phyloP scores from a whole-genome alignment of 2,888 invertebrate species.

The Xestia ashworthii region DNA sequence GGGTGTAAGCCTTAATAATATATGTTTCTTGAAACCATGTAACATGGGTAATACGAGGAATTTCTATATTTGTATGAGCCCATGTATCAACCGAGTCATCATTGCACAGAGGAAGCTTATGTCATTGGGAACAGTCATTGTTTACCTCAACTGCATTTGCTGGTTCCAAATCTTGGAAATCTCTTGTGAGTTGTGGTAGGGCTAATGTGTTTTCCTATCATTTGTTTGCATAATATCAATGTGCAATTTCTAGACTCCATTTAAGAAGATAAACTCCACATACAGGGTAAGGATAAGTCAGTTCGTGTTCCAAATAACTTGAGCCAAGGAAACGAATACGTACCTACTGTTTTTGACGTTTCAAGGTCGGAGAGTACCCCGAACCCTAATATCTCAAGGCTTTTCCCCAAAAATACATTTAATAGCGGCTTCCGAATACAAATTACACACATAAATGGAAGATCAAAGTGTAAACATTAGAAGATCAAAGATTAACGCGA shows the following conservation, averaged over 20 bases:
- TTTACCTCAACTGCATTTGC: slow-evolving; percentile 29
- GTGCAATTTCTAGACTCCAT: slow-evolving; percentile 28
- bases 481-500: slow-evolving; percentile 39
- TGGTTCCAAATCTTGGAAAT: slow-evolving; percentile 36
- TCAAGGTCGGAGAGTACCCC: slow-evolving; percentile 65
- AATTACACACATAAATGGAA: slow-evolving; percentile 50
- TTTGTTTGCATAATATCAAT: slow-evolving; percentile 13
- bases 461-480: slow-evolving; percentile 42
- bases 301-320: slow-evolving; percentile 21
- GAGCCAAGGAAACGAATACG: slow-evolving; percentile 28
- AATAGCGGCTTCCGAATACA: slow-evolving; percentile 45
- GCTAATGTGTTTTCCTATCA: slow-evolving; percentile 20
- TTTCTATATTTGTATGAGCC: slow-evolving; percentile 1
- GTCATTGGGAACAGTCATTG: slow-evolving; percentile 22
- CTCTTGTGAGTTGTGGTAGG: slow-evolving; percentile 25
- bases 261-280: slow-evolving; percentile 18
- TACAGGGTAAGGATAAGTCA: not conserved
- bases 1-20: not conserved
- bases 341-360: slow-evolving; percentile 28
- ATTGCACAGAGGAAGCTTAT: slow-evolving; percentile 34
- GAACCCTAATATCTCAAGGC: slow-evolving; percentile 57
- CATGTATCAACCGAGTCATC: slow-evolving; percentile 22
- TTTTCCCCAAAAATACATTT: slow-evolving; percentile 55
- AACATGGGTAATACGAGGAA: slow-evolving; percentile 10
- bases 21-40: not conserved